phyloP scores from a whole-genome alignment of 2,888 invertebrate species.

The Ophion slaviceki region DNA sequence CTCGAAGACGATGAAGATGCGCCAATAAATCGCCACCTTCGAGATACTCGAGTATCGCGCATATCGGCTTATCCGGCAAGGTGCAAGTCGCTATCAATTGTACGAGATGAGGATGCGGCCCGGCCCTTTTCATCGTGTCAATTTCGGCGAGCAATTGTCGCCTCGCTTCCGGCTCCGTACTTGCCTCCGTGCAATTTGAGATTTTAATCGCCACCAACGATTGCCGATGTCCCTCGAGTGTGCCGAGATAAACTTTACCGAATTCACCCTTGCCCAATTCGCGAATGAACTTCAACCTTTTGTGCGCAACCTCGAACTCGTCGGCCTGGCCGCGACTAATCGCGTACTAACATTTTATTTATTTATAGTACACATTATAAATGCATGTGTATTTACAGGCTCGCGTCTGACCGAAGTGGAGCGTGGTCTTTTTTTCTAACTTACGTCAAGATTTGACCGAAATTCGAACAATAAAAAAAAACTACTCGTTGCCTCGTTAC shows the following conservation, averaged over 20 bases:
- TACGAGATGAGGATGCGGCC: constrained; percentile 91
- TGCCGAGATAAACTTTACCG: constrained; percentile 89
- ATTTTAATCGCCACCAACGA: constrained; percentile 78
- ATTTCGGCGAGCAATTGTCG: constrained; percentile 92
- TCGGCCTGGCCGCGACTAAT: constrained; percentile 77
- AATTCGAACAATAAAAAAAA: neutral
- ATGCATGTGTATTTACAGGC: neutral
- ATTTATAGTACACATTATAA: neutral
- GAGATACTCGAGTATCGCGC: constrained; percentile 92
- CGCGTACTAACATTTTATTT: constrained; percentile 6
- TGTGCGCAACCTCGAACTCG: constrained; percentile 84
- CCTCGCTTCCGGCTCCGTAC: constrained; percentile 75
- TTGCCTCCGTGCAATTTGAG: constrained; percentile 75
- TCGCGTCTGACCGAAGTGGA: neutral
- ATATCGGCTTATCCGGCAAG: constrained; percentile 86
- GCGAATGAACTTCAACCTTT: constrained; percentile 84
- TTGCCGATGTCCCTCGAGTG: constrained; percentile 83
- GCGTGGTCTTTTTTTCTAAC: neutral
- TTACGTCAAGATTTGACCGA: neutral
- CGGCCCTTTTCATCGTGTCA: constrained; percentile 90
- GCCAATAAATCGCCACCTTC: constrained; percentile 90
- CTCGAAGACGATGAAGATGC: constrained; percentile 83
- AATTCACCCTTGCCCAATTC: constrained; percentile 91
- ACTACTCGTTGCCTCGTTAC: neutral
- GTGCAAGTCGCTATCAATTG: constrained; percentile 91